A percentile compares a stretch with the other conserved stretches of the same genome.
phyloP scores from a whole-genome alignment of 2,888 invertebrate genomes.

The Spodoptera picta region DNA sequence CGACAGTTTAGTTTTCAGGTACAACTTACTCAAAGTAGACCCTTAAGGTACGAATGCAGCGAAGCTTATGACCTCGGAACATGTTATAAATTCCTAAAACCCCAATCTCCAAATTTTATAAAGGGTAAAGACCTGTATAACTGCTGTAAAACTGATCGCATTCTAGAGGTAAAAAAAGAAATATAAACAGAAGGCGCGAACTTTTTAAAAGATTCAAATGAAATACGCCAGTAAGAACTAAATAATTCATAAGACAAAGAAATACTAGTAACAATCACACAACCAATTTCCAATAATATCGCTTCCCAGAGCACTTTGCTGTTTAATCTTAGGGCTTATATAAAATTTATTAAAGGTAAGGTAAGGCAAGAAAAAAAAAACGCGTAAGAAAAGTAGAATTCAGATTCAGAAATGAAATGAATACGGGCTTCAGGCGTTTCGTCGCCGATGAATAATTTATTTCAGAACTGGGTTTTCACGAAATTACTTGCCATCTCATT shows the following conservation, averaged over 20 bases:
- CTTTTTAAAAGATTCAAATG: no score
- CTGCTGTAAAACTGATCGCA: no score
- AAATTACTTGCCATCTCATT: slow-evolving; percentile 87
- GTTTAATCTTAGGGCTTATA: slow-evolving; percentile 84
- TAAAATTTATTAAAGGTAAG: slow-evolving; percentile 86
- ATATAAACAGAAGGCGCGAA: no score
- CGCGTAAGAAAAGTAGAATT: slow-evolving; percentile 82
- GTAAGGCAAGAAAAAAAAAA: slow-evolving; percentile 74
- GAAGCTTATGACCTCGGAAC: no score
- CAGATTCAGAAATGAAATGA: slow-evolving; percentile 88
- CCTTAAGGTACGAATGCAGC: no score
- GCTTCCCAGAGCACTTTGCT: slow-evolving; percentile 60
- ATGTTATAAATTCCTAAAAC: no score
- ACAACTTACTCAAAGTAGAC: no score
- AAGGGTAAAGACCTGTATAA: no score
- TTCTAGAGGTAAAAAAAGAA: no score
- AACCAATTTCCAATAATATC: slow-evolving; percentile 58
- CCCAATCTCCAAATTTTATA: no score
- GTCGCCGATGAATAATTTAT: slow-evolving; percentile 89
- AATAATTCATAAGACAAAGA: slow-evolving; percentile 20
- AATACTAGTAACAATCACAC: slow-evolving; percentile 52
- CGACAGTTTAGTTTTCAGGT: no score
- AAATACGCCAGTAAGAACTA: neutral
- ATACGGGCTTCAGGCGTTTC: slow-evolving; percentile 87
- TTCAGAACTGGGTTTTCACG: slow-evolving; percentile 85